Evolutionary conservation across 2,888 invertebrate species (phyloP).

Genomic region (Leptopterna dolabrata): DNA sequence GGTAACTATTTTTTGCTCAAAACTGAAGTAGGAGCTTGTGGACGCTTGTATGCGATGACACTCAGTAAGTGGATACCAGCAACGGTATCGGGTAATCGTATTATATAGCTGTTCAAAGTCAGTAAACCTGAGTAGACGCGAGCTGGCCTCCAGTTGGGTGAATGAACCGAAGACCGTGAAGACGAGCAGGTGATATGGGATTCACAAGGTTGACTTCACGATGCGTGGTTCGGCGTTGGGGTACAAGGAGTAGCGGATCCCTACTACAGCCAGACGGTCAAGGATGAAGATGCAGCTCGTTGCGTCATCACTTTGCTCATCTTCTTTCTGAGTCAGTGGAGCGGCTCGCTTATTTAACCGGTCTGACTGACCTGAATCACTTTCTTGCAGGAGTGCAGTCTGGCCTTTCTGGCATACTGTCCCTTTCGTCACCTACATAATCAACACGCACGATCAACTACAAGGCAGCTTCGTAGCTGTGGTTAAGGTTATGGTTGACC

Average conservation of each 20-base stretch:
- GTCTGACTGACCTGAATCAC: not conserved
- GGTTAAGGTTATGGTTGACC: too few species aligned
- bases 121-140: not conserved
- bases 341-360: not conserved
- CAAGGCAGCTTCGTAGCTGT: too few species aligned
- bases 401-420: not conserved
- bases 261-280: slow-evolving; percentile 1
- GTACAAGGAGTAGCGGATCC: not conserved
- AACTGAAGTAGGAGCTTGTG: too few species aligned
- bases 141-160: not conserved
- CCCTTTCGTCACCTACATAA: not conserved
- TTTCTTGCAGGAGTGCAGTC: not conserved
- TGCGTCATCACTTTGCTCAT: not conserved
- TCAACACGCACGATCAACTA: too few species aligned
- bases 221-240: not conserved
- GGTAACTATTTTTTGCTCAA: too few species aligned
- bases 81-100: too few species aligned
- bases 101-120: too few species aligned
- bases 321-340: not conserved
- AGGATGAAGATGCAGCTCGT: slow-evolving; percentile 13
- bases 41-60: too few species aligned
- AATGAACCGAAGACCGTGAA: not conserved
- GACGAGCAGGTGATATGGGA: not conserved
- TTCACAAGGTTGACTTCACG: not conserved
- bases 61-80: too few species aligned